Base-by-base conservation (phyloP, 2,113 vertebrate species). In the Polypterus senegalus region DNA sequence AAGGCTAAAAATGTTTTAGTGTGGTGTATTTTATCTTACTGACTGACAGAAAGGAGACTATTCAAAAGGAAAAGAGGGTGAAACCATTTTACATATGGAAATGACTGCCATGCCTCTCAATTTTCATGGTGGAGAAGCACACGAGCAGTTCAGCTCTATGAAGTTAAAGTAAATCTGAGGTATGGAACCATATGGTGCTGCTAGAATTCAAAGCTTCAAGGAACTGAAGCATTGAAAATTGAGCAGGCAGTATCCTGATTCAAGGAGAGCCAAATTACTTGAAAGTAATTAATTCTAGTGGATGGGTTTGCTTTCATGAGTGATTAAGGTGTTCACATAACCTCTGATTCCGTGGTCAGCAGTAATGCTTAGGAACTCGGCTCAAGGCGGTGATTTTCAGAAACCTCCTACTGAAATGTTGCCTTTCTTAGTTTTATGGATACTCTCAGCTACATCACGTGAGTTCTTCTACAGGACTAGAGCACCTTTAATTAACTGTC, bases 301-400 rank as follows among this genome's bases (percentile, higher is more conserved):
- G 78, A 74, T 68, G 76, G 73, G 77, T 83, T 84, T 82, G 80
- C 78, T 83, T 84, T 84, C 76, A 76, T 71, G 76, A 72, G 75
- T 77, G 77, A 82, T 82, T 80, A 82, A 81, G 74, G 74, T 73
- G 79, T 76, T 75, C 66, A 61, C 71, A 69, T 72, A 79, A 75
- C 69, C 68, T 63, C 58, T 49, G 69, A 79, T 73, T 79, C 77
- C 76, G 79, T 69, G 68, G 69, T 77, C 71, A 66, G 72, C 74
- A 66, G 67, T 78, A 82, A 80, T 73, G 74, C 79, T 80, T 80
- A 70, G 66, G 63, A 79, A 81, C 73, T 77, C 64, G 74, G 72
- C 78, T 61, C 71, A 73, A 67, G 69, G 58, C 67, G 61, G 65
- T 66, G 63, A 69, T 77, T 77, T 52, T 77, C 78, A 68, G 75